Percentiles rank a stretch among this genome's conserved stretches.
phyloP scores from a whole-genome alignment of 2,888 invertebrate genomes.

The Melinaea marsaeus region DNA sequence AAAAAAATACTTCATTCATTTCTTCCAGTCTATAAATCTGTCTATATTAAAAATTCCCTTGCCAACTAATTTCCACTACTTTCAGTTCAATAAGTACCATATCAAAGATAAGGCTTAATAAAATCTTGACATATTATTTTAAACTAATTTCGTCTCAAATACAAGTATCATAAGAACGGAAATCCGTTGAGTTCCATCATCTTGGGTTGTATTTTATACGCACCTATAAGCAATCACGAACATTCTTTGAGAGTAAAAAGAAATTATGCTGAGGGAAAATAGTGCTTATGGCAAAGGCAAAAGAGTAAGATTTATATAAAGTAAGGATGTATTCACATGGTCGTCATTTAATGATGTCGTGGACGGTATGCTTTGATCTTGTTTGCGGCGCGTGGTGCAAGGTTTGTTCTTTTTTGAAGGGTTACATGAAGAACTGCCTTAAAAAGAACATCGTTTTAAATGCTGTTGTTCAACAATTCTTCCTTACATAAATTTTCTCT shows the following conservation, averaged over 20 bases:
- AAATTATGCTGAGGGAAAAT: constrained; percentile 32
- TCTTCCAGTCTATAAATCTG: background rate
- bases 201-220: constrained; percentile 39
- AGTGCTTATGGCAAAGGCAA: constrained; percentile 20
- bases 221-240: constrained; percentile 50
- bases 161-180: constrained; percentile 29
- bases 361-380: constrained; percentile 62
- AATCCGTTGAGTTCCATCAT: constrained; percentile 28
- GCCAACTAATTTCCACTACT: constrained; percentile 22
- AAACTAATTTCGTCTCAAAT: constrained; percentile 30
- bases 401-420: constrained; percentile 12
- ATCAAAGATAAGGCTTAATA: constrained; percentile 14
- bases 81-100: constrained; percentile 18
- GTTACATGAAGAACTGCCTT: constrained; percentile 2
- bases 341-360: constrained; percentile 66
- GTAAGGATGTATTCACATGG: constrained; percentile 44
- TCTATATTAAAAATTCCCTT: background rate
- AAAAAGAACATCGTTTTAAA: constrained; percentile 5
- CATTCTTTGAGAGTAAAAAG: constrained; percentile 30
- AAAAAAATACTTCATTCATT: background rate
- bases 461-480: background rate
- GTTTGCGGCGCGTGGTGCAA: constrained; percentile 45
- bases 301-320: constrained; percentile 26
- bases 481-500: background rate
- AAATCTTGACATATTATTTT: constrained; percentile 13